Conservation (phyloP, 1,140 invertebrate genomes). For the Calliopsis andreniformis region DNA sequence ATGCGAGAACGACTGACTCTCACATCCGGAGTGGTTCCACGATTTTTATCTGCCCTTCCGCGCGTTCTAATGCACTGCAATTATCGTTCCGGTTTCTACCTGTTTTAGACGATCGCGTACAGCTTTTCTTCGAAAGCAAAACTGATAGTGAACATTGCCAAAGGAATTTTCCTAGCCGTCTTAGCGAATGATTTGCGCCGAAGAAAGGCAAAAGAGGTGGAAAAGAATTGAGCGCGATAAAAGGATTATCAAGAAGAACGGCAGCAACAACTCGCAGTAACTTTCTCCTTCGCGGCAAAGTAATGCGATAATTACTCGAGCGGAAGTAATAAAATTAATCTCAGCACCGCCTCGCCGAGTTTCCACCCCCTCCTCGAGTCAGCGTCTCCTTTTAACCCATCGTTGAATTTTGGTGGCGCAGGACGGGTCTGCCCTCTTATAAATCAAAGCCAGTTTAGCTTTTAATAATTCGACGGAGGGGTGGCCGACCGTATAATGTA, state of each 20-base stretch:
- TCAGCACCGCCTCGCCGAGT: slow-evolving; percentile 46
- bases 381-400: slow-evolving; percentile 38
- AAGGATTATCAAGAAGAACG: background rate
- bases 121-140: background rate
- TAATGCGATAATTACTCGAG: slow-evolving; percentile 73
- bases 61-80: background rate
- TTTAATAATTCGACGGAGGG: slow-evolving; percentile 78
- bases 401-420: slow-evolving; percentile 49
- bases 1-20: slow-evolving; percentile 5
- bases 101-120: too few relatives aligned
- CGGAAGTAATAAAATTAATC: slow-evolving; percentile 74
- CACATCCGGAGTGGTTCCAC: background rate
- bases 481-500: slow-evolving; percentile 71
- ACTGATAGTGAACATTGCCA: too few relatives aligned
- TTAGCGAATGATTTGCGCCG: background rate
- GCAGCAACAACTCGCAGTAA: slow-evolving; percentile 28
- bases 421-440: slow-evolving; percentile 69
- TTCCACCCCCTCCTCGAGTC: slow-evolving; percentile 17
- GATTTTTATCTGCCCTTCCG: background rate
- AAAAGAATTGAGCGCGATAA: background rate
- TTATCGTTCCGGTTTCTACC: too few relatives aligned
- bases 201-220: background rate
- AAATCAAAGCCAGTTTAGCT: slow-evolving; percentile 81
- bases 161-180: background rate
- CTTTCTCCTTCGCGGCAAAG: slow-evolving; percentile 50